These are phyloP conservation scores for Camptogramma bilineatum DNA, from an alignment of 2,888 invertebrate species.

Conservation along the genomic window DNA sequence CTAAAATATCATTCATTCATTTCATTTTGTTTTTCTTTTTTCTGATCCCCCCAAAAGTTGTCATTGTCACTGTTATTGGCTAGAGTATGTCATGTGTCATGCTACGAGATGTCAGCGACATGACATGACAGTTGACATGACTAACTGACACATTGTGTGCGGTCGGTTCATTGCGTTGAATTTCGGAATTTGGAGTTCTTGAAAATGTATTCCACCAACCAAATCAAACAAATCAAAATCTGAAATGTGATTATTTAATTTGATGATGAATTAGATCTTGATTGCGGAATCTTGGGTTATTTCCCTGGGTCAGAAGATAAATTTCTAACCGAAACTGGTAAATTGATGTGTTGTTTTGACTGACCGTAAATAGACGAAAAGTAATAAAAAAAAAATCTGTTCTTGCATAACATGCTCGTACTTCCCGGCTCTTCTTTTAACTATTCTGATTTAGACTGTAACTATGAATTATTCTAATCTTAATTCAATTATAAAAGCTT, in stretches of 20 bases:
- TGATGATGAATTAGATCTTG: background rate
- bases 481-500: conserved; percentile 60
- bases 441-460: conserved; percentile 38
- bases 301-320: background rate
- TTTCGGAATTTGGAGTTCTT: background rate
- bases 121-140: too few relatives aligned
- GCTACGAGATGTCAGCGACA: too few relatives aligned
- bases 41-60: too few relatives aligned
- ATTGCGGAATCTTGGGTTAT: background rate
- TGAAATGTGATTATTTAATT: background rate
- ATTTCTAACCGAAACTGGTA: background rate
- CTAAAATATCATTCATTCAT: too few relatives aligned
- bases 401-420: conserved; percentile 70
- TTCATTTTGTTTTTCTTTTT: too few relatives aligned
- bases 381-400: conserved; percentile 35
- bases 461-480: conserved; percentile 73
- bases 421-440: conserved; percentile 42
- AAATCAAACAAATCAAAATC: background rate
- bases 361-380: conserved; percentile 6
- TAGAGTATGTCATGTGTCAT: too few relatives aligned
- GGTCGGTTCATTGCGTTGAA: too few relatives aligned
- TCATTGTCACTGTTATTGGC: too few relatives aligned
- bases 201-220: background rate
- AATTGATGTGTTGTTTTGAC: background rate
- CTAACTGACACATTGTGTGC: too few relatives aligned